These are phyloP conservation scores for Chrysopilus asiliformis DNA, from an alignment of 2,888 invertebrate species.

Conservation along the genomic window DNA sequence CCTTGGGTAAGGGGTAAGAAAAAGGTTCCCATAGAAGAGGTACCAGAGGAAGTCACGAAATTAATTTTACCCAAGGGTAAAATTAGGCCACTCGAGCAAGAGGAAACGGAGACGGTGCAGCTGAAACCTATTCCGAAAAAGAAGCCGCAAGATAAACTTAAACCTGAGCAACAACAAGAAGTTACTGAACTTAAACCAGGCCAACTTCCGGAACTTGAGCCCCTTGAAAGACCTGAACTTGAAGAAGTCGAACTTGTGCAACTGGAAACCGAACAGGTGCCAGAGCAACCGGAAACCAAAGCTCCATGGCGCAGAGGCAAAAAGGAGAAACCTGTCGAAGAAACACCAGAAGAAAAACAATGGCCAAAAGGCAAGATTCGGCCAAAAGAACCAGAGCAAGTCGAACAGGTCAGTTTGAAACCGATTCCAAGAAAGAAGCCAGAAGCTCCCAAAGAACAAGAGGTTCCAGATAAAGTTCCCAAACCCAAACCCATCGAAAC, in stretches of 20 bases:
- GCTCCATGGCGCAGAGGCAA: constrained; percentile 14
- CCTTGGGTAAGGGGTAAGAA: constrained; percentile 15
- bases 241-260: constrained; percentile 21
- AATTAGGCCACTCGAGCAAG: no score
- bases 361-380: constrained; percentile 33
- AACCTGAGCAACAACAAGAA: constrained; percentile 9
- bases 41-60: constrained; percentile 30
- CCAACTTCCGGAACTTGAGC: constrained; percentile 16
- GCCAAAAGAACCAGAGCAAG: constrained; percentile 34
- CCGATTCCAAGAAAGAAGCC: constrained; percentile 30
- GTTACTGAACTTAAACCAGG: constrained; percentile 16
- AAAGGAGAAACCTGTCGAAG: constrained; percentile 22
- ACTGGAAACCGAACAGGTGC: constrained; percentile 8
- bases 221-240: constrained; percentile 12
- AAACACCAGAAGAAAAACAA: constrained; percentile 27
- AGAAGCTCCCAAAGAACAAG: constrained; percentile 22
- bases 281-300: constrained; percentile 6
- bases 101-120: constrained; percentile 19
- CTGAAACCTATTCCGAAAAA: constrained; percentile 17
- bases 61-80: no score
- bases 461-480: constrained; percentile 17
- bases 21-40: constrained; percentile 22
- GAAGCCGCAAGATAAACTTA: constrained; percentile 15
- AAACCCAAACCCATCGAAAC: no score
- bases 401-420: constrained; percentile 33